Conservation (phyloP, 2,797 vertebrate genomes). For the Tamandua tetradactyla region DNA sequence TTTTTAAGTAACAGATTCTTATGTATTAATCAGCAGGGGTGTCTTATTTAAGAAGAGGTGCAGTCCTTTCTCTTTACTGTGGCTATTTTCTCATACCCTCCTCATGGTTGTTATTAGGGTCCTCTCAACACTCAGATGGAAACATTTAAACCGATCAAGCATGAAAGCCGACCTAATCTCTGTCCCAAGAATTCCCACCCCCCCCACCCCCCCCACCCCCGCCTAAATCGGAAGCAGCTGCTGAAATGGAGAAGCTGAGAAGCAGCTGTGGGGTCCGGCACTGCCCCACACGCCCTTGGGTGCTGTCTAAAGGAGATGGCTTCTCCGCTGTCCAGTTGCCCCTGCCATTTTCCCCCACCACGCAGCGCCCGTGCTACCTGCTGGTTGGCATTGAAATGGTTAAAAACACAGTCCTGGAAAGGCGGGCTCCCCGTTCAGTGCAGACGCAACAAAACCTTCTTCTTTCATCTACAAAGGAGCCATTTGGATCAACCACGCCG, state of each 20-base stretch:
- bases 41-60: neutral
- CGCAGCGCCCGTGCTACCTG: too few species aligned
- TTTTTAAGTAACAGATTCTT: slow-evolving; percentile 31
- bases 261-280: neutral
- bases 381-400: too few species aligned
- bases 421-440: neutral
- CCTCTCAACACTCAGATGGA: slow-evolving; percentile 38
- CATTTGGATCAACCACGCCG: slow-evolving; percentile 81
- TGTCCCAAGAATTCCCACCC: neutral
- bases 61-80: neutral
- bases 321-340: too few species aligned
- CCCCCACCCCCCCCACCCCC: too few species aligned
- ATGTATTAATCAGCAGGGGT: neutral
- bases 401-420: too few species aligned
- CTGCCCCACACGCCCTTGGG: neutral
- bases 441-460: slow-evolving; percentile 47
- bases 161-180: slow-evolving; percentile 49
- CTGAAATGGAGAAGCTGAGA: neutral
- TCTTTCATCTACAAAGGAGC: slow-evolving; percentile 75
- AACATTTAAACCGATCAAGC: slow-evolving; percentile 63
- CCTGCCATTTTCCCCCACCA: too few species aligned
- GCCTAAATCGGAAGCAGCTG: slow-evolving; percentile 11
- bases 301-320: neutral
- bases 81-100: slow-evolving; percentile 9
- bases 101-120: slow-evolving; percentile 5